Evolutionary conservation across 2,888 invertebrate species (phyloP).

Genomic region (Lepidochrysops patricia): DNA sequence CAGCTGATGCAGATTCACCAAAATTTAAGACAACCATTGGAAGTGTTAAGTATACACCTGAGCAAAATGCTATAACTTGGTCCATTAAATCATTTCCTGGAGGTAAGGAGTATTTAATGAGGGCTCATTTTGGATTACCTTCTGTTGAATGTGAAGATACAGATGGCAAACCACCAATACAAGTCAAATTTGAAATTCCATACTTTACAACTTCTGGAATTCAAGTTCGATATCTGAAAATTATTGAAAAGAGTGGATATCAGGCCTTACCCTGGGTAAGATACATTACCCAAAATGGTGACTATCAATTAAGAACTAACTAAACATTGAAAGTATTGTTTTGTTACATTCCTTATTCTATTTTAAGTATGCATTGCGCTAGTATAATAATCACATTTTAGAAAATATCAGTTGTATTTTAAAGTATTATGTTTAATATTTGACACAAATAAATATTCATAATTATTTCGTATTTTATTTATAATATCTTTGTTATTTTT

Average conservation of each 20-base stretch:
- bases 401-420: slow-evolving; percentile 32
- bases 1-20: slow-evolving; percentile 97
- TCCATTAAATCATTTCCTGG: slow-evolving; percentile 98
- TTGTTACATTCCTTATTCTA: slow-evolving; percentile 37
- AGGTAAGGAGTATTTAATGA: slow-evolving; percentile 98
- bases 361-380: slow-evolving; percentile 28
- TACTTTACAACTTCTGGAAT: slow-evolving; percentile 99
- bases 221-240: slow-evolving; percentile 96
- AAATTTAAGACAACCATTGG: slow-evolving; percentile 98
- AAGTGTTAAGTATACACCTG: slow-evolving; percentile 97
- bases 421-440: slow-evolving; percentile 40
- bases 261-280: slow-evolving; percentile 99
- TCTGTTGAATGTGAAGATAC: slow-evolving; percentile 95
- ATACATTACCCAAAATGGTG: slow-evolving; percentile 99
- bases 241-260: slow-evolving; percentile 99
- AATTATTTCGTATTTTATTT: neutral
- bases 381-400: slow-evolving; percentile 10
- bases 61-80: slow-evolving; percentile 97
- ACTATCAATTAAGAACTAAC: slow-evolving; percentile 96
- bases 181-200: slow-evolving; percentile 99
- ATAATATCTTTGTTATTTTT: neutral
- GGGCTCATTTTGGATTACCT: slow-evolving; percentile 97
- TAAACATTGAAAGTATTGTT: slow-evolving; percentile 43
- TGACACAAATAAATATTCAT: slow-evolving; percentile 26
- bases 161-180: slow-evolving; percentile 97